Evolutionary conservation across 2,888 invertebrate genomes (phyloP).

Genomic region (Cryptus viduatorius): DNA sequence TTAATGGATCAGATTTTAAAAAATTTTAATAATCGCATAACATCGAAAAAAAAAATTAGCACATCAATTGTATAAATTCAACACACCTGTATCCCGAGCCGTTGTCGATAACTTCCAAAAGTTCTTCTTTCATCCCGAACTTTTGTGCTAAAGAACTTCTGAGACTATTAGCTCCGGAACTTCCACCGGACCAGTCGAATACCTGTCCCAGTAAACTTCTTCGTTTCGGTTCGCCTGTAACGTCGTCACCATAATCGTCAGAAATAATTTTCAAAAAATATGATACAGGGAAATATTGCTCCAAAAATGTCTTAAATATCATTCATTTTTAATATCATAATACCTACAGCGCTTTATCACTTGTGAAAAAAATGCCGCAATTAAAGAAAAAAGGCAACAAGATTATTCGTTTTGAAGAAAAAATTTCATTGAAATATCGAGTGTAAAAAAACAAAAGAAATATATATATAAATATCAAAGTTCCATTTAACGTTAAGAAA

Average conservation of each 20-base stretch:
- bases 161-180: slow-evolving; percentile 81
- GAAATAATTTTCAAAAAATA: no score
- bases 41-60: not conserved
- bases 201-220: slow-evolving; percentile 92
- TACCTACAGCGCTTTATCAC: slow-evolving; percentile 77
- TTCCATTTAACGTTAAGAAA: slow-evolving; percentile 2
- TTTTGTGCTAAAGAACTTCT: slow-evolving; percentile 73
- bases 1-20: no score
- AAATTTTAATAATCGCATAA: no score
- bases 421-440: not conserved
- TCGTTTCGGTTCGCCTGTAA: slow-evolving; percentile 88
- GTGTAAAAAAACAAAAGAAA: not conserved
- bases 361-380: slow-evolving; percentile 68
- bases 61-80: not conserved
- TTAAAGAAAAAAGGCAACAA: slow-evolving; percentile 50
- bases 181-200: slow-evolving; percentile 88
- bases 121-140: slow-evolving; percentile 78
- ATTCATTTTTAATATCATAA: slow-evolving; percentile 6
- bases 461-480: not conserved
- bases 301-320: not conserved
- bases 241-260: slow-evolving; percentile 42
- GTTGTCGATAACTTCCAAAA: slow-evolving; percentile 75
- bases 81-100: slow-evolving; percentile 77
- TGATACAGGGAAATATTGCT: not conserved
- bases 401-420: not conserved